These are phyloP conservation scores for Aurelia aurita DNA, from an alignment of 30 jellyfish, hydroid and myxozoan species.

Conservation along the genomic window DNA sequence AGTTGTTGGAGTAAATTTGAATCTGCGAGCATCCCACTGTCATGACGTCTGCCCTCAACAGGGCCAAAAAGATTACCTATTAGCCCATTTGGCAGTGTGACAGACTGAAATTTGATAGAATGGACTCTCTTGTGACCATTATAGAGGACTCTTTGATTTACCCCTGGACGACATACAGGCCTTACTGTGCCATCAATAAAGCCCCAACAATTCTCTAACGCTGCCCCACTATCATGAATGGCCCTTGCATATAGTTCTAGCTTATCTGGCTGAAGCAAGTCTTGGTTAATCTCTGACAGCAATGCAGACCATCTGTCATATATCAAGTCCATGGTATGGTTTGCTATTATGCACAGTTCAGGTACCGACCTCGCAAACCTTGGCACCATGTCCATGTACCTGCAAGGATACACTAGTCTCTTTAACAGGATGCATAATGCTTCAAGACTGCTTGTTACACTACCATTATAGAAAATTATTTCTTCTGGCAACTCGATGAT, in stretches of 20 bases:
- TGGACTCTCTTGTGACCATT: slow-evolving; percentile 33
- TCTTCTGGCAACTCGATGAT: no score
- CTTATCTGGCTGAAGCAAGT: slow-evolving; percentile 7
- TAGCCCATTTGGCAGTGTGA: slow-evolving; percentile 7
- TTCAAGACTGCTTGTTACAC: no score
- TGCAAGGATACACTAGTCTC: slow-evolving; percentile 25
- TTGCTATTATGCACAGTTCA: slow-evolving; percentile 14
- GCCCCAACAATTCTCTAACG: slow-evolving; percentile 38
- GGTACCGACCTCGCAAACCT: slow-evolving; percentile 40
- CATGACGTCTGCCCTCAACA: background rate
- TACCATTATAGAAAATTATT: no score
- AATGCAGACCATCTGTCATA: background rate
- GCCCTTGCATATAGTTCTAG: slow-evolving; percentile 27
- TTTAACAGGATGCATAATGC: no score
- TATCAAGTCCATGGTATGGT: slow-evolving; percentile 20
- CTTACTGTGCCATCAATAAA: slow-evolving; percentile 10
- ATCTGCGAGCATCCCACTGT: background rate
- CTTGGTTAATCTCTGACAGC: background rate
- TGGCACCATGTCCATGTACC: slow-evolving; percentile 54
- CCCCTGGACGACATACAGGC: slow-evolving; percentile 26
- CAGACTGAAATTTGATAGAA: slow-evolving; percentile 17
- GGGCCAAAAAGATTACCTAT: slow-evolving; percentile 2
- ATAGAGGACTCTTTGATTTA: slow-evolving; percentile 15
- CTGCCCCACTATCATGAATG: slow-evolving; percentile 5
- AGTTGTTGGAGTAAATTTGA: background rate